Conservation (phyloP, 2,888 invertebrate genomes). For the Beris morrisii region DNA sequence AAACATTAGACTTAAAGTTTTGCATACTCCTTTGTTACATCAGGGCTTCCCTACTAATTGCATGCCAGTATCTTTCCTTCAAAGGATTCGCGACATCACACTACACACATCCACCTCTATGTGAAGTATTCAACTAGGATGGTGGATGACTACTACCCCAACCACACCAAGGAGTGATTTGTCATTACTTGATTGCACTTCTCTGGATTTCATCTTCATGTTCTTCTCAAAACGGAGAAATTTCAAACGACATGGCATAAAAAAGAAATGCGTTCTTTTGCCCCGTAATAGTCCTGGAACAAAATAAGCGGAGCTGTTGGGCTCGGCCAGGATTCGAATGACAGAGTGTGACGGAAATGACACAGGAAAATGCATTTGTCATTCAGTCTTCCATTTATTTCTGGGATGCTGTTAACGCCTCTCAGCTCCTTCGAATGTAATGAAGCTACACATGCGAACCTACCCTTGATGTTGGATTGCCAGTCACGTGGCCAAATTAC, state of each 20-base stretch:
- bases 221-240: slow-evolving; percentile 7
- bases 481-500: slow-evolving; percentile 33
- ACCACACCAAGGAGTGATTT: slow-evolving; percentile 19
- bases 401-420: slow-evolving; percentile 18
- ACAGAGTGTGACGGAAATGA: slow-evolving; percentile 31
- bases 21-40: no score
- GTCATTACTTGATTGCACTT: slow-evolving; percentile 31
- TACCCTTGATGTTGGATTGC: background rate
- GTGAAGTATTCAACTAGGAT: no score
- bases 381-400: slow-evolving; percentile 29
- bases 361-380: slow-evolving; percentile 32
- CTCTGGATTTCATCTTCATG: background rate
- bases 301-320: slow-evolving; percentile 5
- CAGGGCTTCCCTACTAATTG: no score
- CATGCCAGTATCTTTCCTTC: no score
- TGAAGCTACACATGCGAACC: slow-evolving; percentile 1
- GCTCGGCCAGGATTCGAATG: slow-evolving; percentile 23
- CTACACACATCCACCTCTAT: no score
- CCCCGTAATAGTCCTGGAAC: background rate
- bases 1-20: no score
- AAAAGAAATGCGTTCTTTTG: background rate
- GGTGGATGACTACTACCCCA: background rate
- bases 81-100: no score
- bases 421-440: slow-evolving; percentile 11
- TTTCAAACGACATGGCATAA: slow-evolving; percentile 23